Evolutionary conservation across 2,888 invertebrate genomes (phyloP).

Genomic region (Ormyrus rosae): DNA sequence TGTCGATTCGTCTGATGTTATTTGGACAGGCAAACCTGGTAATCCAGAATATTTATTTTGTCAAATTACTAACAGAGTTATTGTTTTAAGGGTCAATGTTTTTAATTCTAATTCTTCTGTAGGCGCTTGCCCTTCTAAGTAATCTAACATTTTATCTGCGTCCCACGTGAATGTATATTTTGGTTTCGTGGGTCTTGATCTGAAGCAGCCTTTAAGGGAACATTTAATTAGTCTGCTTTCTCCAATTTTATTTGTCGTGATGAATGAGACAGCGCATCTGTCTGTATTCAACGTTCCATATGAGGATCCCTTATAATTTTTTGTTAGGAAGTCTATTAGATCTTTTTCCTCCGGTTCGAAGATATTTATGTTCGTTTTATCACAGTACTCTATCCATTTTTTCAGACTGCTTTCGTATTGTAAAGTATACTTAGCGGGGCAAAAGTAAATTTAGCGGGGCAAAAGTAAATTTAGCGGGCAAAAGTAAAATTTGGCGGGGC

Average conservation of each 20-base stretch:
- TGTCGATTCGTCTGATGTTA: too few species aligned
- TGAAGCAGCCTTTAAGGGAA: background rate
- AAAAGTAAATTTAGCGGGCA: too few species aligned
- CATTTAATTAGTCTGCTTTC: background rate
- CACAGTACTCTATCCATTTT: background rate
- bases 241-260: background rate
- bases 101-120: too few species aligned
- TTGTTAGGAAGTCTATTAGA: background rate
- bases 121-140: background rate
- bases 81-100: too few species aligned
- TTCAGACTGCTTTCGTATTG: background rate
- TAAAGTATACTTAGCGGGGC: too few species aligned
- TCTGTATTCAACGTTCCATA: background rate
- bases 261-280: background rate
- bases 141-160: constrained; percentile 25
- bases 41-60: too few species aligned
- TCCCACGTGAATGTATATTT: constrained; percentile 46
- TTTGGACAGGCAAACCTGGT: too few species aligned
- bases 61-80: too few species aligned
- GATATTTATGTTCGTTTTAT: background rate
- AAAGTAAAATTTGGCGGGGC: too few species aligned
- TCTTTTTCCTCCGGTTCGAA: background rate
- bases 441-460: too few species aligned
- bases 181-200: background rate
- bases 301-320: background rate